These are phyloP conservation scores for Tachuris rubrigastra DNA, from an alignment of 2,113 vertebrate species.

Conservation along the genomic window DNA sequence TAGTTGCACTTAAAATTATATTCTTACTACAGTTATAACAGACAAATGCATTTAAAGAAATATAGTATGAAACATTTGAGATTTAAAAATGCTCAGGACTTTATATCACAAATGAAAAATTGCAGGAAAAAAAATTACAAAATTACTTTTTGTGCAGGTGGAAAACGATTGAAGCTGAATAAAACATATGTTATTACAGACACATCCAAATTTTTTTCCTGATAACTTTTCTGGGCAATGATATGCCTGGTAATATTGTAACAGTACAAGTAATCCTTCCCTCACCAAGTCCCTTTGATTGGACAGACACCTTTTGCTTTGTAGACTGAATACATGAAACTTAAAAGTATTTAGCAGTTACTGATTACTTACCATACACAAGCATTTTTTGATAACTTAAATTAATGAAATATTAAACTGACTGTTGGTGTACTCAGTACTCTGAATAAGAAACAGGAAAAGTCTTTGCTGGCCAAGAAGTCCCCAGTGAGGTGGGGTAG, in stretches of 20 bases:
- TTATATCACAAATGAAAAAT: neutral
- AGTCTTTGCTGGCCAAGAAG: neutral
- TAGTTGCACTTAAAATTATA: neutral
- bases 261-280: neutral
- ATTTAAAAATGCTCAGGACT: neutral
- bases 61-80: neutral
- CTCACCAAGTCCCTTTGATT: neutral
- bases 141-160: neutral
- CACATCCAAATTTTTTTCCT: fast-evolving
- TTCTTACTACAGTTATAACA: neutral
- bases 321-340: neutral
- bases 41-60: neutral
- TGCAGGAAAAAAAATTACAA: neutral
- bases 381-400: neutral
- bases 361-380: neutral
- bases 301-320: neutral
- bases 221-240: neutral
- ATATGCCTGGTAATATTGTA: neutral
- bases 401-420: neutral
- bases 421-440: neutral
- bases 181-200: neutral
- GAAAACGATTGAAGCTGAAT: neutral
- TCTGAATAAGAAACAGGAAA: neutral
- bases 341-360: neutral
- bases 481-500: neutral